A percentile compares a stretch with the other conserved stretches of the same genome.
Evolutionary conservation across 2,113 vertebrate species (phyloP).

Genomic region (Scalopus aquaticus): DNA sequence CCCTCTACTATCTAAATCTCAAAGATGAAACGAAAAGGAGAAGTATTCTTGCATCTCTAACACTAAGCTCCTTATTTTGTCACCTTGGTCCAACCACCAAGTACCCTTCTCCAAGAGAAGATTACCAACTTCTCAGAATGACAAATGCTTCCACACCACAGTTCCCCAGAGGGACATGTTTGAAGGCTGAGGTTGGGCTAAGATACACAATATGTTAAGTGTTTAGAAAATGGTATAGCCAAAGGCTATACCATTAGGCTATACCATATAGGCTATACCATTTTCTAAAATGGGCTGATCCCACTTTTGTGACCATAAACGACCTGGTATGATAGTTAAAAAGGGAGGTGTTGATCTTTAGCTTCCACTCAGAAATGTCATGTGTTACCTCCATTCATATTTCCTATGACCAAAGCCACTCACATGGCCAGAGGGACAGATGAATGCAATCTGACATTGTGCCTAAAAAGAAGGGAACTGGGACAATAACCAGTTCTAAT

Average conservation of each 20-base stretch:
- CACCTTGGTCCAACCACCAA: neutral
- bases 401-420: slow-evolving; percentile 11
- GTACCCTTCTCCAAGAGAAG: neutral
- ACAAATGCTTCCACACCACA: neutral
- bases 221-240: neutral
- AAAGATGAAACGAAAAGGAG: neutral
- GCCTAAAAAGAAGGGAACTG: neutral
- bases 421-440: neutral
- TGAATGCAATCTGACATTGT: neutral
- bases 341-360: neutral
- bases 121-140: neutral
- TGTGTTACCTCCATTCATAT: neutral
- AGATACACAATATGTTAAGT: neutral
- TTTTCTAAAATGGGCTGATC: neutral
- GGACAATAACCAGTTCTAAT: neutral
- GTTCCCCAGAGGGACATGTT: neutral
- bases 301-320: neutral
- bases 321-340: neutral
- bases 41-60: neutral
- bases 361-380: neutral
- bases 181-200: neutral
- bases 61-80: neutral
- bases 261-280: too few relatives aligned
- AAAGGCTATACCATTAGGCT: too few relatives aligned
- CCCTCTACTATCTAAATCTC: neutral